A percentile compares a stretch with the other conserved stretches of the same genome.
Evolutionary conservation across 2,113 vertebrate genomes (phyloP).

Genomic region (Ondatra zibethicus): DNA sequence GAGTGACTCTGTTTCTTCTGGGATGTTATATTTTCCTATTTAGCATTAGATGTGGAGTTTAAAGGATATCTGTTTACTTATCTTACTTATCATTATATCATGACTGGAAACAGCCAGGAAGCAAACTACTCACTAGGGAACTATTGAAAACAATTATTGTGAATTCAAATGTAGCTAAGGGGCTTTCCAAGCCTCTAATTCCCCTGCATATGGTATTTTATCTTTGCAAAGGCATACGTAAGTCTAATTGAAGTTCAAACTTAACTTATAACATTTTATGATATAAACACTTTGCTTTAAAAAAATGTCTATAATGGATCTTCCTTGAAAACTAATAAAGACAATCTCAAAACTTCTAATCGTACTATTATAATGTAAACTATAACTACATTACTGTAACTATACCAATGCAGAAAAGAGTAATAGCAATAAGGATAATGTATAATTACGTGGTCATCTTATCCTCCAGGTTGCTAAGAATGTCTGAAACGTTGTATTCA

Average conservation of each 20-base stretch:
- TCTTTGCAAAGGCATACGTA: neutral
- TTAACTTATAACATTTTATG: neutral
- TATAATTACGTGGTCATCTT: slow-evolving; percentile 86
- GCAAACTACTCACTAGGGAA: slow-evolving; percentile 34
- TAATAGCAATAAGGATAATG: slow-evolving; percentile 47
- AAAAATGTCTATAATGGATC: neutral
- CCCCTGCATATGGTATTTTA: neutral
- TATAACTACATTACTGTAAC: neutral
- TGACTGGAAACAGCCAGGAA: neutral
- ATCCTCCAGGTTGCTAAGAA: neutral
- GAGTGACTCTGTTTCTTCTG: slow-evolving; percentile 21
- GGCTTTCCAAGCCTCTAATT: neutral
- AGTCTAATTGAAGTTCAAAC: neutral
- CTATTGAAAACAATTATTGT: slow-evolving; percentile 24
- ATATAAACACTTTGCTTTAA: slow-evolving; percentile 1
- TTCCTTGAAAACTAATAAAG: slow-evolving; percentile 12
- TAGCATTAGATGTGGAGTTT: slow-evolving; percentile 8
- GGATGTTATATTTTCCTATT: slow-evolving; percentile 34
- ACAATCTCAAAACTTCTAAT: neutral
- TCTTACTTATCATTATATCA: neutral
- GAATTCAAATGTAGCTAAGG: slow-evolving; percentile 42
- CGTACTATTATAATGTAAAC: neutral
- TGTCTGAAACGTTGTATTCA: accelerated
- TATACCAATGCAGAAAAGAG: slow-evolving; percentile 22
- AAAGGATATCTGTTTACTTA: neutral